These are phyloP conservation scores for Leptinotarsa juncta DNA, from an alignment of 2,888 invertebrate genomes.

Conservation along the genomic window DNA sequence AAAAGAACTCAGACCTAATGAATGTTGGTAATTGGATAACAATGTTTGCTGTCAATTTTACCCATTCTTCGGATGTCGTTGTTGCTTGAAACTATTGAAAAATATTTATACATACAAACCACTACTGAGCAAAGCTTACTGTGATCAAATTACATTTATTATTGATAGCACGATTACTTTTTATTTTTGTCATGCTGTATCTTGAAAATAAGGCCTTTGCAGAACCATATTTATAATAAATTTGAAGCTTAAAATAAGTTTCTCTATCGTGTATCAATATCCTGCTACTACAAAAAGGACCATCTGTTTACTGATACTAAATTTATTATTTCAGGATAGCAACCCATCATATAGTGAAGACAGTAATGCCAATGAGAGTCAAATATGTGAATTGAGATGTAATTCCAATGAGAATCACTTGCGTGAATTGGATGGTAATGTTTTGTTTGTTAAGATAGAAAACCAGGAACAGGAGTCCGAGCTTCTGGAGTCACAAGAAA, in stretches of 20 bases:
- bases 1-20: slow-evolving; percentile 1
- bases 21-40: slow-evolving; percentile 7
- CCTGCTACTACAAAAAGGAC: not conserved
- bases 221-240: slow-evolving; percentile 1
- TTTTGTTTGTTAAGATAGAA: slow-evolving; percentile 18
- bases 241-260: not conserved
- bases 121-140: slow-evolving; percentile 7
- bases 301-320: not conserved
- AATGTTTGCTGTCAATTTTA: slow-evolving; percentile 8
- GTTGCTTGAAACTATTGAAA: not conserved
- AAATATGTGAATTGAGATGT: slow-evolving; percentile 17
- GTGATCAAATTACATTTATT: slow-evolving; percentile 7
- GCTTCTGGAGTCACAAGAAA: slow-evolving; percentile 13
- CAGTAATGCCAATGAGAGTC: slow-evolving; percentile 6
- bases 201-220: not conserved
- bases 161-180: not conserved
- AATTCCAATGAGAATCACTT: slow-evolving; percentile 14
- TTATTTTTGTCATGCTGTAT: not conserved
- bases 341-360: slow-evolving; percentile 6
- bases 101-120: slow-evolving; percentile 4
- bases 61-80: not conserved
- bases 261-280: not conserved
- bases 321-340: slow-evolving; percentile 9
- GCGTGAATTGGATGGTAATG: slow-evolving; percentile 21
- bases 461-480: slow-evolving; percentile 22